Evolutionary conservation across 2,113 vertebrate species (phyloP).

Genomic region (Apeltes quadracus): DNA sequence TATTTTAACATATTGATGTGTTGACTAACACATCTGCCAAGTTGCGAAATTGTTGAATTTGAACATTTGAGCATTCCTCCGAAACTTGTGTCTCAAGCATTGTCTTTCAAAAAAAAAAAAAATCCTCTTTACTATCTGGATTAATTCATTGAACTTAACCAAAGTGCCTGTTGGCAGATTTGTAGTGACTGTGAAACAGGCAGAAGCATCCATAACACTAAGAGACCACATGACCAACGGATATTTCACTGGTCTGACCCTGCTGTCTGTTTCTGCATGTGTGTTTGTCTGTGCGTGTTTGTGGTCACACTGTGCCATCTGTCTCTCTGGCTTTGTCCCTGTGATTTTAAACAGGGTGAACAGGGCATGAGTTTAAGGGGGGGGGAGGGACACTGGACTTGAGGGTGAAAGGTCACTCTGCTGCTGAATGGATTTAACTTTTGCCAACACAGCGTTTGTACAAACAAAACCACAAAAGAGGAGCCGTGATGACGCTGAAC

Average conservation of each 20-base stretch:
- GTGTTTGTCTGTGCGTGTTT: neutral
- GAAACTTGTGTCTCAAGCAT: neutral
- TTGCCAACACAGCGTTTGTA: slow-evolving; percentile 36
- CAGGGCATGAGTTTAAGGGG: neutral
- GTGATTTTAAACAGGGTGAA: slow-evolving; percentile 46
- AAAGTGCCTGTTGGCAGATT: neutral
- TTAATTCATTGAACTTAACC: neutral
- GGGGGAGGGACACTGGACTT: neutral
- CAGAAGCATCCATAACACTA: neutral
- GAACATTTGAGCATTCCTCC: neutral
- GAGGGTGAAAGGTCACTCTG: slow-evolving; percentile 38
- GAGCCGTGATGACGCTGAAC: neutral
- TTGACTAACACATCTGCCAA: neutral
- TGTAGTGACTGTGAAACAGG: neutral
- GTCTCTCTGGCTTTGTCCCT: slow-evolving; percentile 48
- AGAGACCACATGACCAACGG: neutral
- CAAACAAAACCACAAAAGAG: slow-evolving; percentile 3
- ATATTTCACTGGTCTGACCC: neutral
- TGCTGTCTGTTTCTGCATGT: neutral
- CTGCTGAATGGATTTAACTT: slow-evolving; percentile 44
- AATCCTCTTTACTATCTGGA: neutral
- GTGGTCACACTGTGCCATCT: slow-evolving; percentile 42
- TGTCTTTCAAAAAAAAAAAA: neutral
- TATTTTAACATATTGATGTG: neutral
- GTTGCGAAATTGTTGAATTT: neutral